Base-by-base conservation (phyloP, 2,888 invertebrate species). In the Xiphydria camelus region DNA sequence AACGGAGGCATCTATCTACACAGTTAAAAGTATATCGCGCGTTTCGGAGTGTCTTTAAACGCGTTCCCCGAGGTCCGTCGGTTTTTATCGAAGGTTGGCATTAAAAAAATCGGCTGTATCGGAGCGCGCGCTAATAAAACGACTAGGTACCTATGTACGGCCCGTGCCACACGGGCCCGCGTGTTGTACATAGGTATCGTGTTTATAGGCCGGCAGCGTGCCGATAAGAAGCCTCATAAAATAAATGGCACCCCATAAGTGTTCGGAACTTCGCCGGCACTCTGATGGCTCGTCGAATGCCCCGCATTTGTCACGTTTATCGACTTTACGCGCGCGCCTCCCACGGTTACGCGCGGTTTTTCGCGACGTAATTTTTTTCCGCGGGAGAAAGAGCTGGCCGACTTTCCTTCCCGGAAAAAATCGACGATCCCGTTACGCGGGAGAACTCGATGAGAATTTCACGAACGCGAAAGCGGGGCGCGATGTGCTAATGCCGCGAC, bases 201-300 rank as follows among this genome's bases (percentile, higher is more conserved):
- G 68, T 66, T 70, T 68, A 70, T 66, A 70, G 64, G 64, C 68
- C 66, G 67, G 68, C 65, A 62, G 59, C 52, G 53, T 41, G 49
- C 53, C 59, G 70, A 70, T 70, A 73, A 73, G 72, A 59, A 64
- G 59, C 59, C 57, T 57, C 62, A 56, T 68, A 64, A 68, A 65
- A 64, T 60, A 61, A 66, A 68, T 59, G 59, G 59, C 55, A 45
- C 33, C 50, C 61, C 59, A 49, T 57, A 59, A 65, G 63, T 63
- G 61, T 58, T 49, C 38, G 39, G 49, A 59, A 47, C 32, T 35
- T 41, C 18, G 26, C 12, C 14, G 22, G 15, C 14, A 7, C 5
- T 39, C 21, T 4, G 39, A 39, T 20, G 33, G 33, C 33, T 9
- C 26, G 25, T 31, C 39, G 20, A 32, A 29, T 21, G 18, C 10